Conservation (phyloP, 2,113 vertebrate species). For the Hydrolagus affinis region DNA sequence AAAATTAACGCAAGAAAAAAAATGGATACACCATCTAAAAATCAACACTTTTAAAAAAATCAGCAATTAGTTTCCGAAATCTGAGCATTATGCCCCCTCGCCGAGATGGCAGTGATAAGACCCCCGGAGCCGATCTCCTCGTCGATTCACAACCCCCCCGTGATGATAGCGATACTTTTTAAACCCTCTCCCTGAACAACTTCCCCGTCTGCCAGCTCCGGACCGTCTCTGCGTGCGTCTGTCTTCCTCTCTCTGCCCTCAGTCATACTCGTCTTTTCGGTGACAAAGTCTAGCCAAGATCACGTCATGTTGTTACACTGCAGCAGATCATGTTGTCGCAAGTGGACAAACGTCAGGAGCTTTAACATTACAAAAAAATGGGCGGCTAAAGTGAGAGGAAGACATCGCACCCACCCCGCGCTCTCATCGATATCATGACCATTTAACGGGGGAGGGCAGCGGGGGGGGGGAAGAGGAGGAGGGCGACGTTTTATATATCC, state of each 20-base stretch:
- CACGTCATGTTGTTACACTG: conserved; percentile 33
- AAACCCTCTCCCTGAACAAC: not conserved
- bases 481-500: no score
- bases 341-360: conserved; percentile 33
- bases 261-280: conserved; percentile 21
- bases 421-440: not conserved
- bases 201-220: not conserved
- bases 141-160: no score
- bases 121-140: no score
- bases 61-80: no score
- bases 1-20: no score
- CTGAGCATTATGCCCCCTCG: no score
- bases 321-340: conserved; percentile 32
- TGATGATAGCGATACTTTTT: no score
- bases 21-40: no score
- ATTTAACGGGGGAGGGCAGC: not conserved
- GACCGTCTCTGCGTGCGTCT: not conserved
- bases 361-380: conserved; percentile 26
- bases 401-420: conserved; percentile 2
- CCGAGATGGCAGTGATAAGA: no score
- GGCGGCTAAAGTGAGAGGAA: conserved; percentile 30
- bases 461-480: conserved; percentile 4
- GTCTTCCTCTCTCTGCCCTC: not conserved
- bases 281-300: conserved; percentile 32
- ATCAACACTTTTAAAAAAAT: no score